phyloP scores from a whole-genome alignment of 2,888 invertebrate genomes.

The Alviniconcha strummeri region DNA sequence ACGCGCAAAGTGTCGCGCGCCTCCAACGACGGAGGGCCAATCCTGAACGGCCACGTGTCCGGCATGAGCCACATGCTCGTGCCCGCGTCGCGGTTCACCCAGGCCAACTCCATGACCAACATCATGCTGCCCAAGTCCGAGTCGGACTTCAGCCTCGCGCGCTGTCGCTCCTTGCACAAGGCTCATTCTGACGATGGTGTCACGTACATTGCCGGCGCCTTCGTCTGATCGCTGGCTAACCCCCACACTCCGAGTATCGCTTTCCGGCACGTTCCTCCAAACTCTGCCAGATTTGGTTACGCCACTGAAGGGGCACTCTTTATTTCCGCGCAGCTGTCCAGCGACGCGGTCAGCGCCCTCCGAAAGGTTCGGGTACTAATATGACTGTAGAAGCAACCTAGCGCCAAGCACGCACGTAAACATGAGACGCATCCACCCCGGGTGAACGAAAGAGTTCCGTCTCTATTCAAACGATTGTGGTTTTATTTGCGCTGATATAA shows the following conservation, averaged over 20 bases:
- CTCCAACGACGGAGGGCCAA: slow-evolving; percentile 49
- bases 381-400: too few species aligned
- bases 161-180: slow-evolving; percentile 50
- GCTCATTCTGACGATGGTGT: slow-evolving; percentile 64
- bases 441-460: too few species aligned
- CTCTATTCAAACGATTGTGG: too few species aligned
- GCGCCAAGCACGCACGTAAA: too few species aligned
- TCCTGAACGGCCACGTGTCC: slow-evolving; percentile 53
- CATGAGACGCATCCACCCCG: too few species aligned
- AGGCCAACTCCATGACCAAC: slow-evolving; percentile 56
- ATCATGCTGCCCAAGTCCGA: slow-evolving; percentile 49
- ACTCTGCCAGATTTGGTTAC: too few species aligned
- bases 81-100: slow-evolving; percentile 41
- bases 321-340: too few species aligned
- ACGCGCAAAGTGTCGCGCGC: slow-evolving; percentile 51
- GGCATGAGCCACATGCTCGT: slow-evolving; percentile 42
- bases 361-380: too few species aligned
- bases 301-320: too few species aligned
- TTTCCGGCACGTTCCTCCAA: too few species aligned
- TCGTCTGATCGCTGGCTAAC: slow-evolving; percentile 40
- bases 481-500: too few species aligned
- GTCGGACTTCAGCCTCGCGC: slow-evolving; percentile 48
- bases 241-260: neutral
- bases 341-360: too few species aligned
- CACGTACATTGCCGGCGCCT: slow-evolving; percentile 54